Evolutionary conservation across 2,888 invertebrate genomes (phyloP), one percentile per base, ranked within the genome.

Genomic region (Volucella inanis): DNA sequence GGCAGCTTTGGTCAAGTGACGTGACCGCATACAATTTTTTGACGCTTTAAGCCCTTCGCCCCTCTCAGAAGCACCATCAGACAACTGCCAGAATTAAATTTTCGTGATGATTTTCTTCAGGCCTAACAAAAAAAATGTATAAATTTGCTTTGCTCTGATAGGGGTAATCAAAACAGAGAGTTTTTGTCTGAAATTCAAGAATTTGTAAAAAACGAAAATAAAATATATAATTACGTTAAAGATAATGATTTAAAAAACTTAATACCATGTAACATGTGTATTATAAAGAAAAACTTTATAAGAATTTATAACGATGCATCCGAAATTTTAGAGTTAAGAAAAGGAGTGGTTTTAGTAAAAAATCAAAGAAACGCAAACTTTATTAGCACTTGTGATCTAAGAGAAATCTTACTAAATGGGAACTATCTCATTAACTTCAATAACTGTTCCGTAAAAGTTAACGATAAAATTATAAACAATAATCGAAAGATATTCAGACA

Each of bases 371-470:
- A 62, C 22, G 22, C n/a, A 1, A 71, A 59, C 8, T 50, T 64
- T 15, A 71, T 9, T 14, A 65, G 71, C 43, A 71, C 64, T 71
- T 78, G 71, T 41, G 71, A 78, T 18, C 38, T 70, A 18, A 31
- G 70, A 15, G 54, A 64, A 70, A n/a, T 71, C 9, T 22, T 55
- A 31, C n/a, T 70, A 12, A 78, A 57, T 15, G 71, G 55, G 2
- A 78, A 64, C 11, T n/a, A n/a, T n/a, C n/a, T n/a, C n/a, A n/a
- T n/a, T n/a, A n/a, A n/a, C n/a, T n/a, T n/a, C n/a, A n/a, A 50
- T 38, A 70, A 78, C 57, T 78, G 71, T 50, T 47, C 64, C 14
- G 55, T 77, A 14, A 70, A 77, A 70, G 70, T 55, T 52, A 45
- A 43, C n/a, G 43, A 70, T 31, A 8, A 77, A 12, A 54, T 61